Base-by-base conservation (phyloP, 1,140 invertebrate species). In the Zaprionus gabonicus region DNA sequence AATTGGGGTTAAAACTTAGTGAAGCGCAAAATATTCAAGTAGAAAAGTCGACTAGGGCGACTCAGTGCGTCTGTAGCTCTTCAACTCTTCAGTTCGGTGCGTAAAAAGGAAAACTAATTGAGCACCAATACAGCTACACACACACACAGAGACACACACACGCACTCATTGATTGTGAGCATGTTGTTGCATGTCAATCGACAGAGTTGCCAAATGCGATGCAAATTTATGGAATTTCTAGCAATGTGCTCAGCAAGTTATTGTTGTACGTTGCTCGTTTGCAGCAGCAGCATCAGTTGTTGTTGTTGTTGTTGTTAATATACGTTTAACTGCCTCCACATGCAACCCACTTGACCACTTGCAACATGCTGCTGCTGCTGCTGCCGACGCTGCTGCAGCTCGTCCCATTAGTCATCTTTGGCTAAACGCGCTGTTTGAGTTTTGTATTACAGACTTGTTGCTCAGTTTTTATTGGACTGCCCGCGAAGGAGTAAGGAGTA, bases 331-430 rank as follows among this genome's bases (percentile, higher is more conserved):
- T 74, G 75, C 75, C 70, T 72, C 49, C 70, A 67, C 70, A 67
- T 67, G 70, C 53, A 46, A 49, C 20, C 53, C 63, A 46, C 41
- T 62, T 49, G 12, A 58, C 77, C 78, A 82, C 74, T 80, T 78
- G 83, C 80, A 49, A 68, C 80, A 83, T 71, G 81, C 58, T 73
- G 75, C 72, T 71, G 38, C 41, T 9, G 80, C 62, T 71, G 75
- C 72, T 71, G 38, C 57, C 62, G 55, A 31, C 4, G 80, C 62
- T 71, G 74, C 76, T 70, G 38, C 57, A 62, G 56, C 44, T 17
- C 34, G 28, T 44, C n/a, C 79, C 86, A 90, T 90, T 90, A 90
- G 85, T 90, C 85, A 90, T 90, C 85, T 90, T 88, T 80, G 85
- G 85, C 81, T 90, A 90, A 90, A 90, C 68, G 85, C 71, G 85